phyloP scores from a whole-genome alignment of 2,888 invertebrate genomes.

The Rhogogaster chlorosoma region DNA sequence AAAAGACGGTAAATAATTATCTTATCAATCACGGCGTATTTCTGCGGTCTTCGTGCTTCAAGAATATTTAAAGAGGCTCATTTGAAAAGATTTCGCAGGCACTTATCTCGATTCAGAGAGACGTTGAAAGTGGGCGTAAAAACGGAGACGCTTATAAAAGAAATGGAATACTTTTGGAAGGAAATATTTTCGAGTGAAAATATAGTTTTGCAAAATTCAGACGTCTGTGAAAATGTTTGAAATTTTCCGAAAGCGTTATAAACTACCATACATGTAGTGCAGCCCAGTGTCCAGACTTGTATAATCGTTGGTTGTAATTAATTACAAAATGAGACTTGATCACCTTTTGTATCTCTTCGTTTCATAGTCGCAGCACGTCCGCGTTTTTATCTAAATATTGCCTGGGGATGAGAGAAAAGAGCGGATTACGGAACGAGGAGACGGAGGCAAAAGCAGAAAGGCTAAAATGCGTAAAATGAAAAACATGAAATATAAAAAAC shows the following conservation, averaged over 20 bases:
- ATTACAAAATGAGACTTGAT: conserved; percentile 42
- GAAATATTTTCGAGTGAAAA: neutral
- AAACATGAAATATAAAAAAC: conserved; percentile 42
- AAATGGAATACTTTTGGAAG: neutral
- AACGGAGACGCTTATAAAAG: neutral
- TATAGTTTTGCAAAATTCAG: neutral
- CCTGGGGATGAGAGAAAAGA: conserved; percentile 43
- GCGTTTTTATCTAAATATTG: conserved; percentile 69
- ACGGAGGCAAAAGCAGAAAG: conserved; percentile 1
- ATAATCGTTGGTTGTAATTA: conserved; percentile 11
- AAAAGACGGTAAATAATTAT: conserved; percentile 66
- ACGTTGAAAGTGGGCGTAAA: conserved; percentile 11
- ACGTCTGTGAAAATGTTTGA: neutral
- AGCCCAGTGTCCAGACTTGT: conserved; percentile 12
- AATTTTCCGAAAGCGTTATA: neutral
- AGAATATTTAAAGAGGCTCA: conserved; percentile 56
- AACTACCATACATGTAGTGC: neutral
- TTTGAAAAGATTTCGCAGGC: conserved; percentile 51
- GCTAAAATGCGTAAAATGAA: conserved; percentile 43
- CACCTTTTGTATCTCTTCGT: conserved; percentile 34
- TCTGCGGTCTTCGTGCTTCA: conserved; percentile 46
- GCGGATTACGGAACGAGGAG: conserved; percentile 18
- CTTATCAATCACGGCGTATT: conserved; percentile 62
- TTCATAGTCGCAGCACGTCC: conserved; percentile 66
- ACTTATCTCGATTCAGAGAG: conserved; percentile 33